A percentile compares a stretch with the other conserved stretches of the same genome.
These are phyloP conservation scores for Periophthalmus modestus DNA, from an alignment of 2,113 vertebrate species.

Conservation along the genomic window DNA sequence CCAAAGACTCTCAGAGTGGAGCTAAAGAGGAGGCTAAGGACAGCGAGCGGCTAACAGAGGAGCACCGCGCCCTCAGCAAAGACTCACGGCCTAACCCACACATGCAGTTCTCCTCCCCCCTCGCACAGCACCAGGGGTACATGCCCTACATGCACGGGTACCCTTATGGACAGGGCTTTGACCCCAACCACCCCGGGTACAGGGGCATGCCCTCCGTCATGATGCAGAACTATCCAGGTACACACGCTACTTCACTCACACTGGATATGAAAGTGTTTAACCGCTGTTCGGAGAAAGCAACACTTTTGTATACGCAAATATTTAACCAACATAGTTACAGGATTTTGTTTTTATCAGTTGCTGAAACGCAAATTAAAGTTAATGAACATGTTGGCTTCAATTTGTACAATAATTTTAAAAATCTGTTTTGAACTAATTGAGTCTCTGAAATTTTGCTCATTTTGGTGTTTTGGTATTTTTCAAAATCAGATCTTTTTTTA, in stretches of 20 bases:
- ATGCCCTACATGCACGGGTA: conserved; percentile 99
- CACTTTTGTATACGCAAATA: neutral
- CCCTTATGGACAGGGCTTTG: conserved; percentile 95
- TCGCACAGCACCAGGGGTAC: conserved; percentile 96
- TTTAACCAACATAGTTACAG: neutral
- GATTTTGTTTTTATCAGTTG: neutral
- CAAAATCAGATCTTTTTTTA: too few species aligned
- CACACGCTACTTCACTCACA: neutral
- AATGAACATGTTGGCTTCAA: too few species aligned
- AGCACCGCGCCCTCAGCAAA: conserved; percentile 87
- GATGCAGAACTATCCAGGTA: conserved; percentile 99
- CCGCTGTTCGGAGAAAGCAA: neutral
- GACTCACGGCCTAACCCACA: conserved; percentile 90
- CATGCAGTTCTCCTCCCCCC: conserved; percentile 91
- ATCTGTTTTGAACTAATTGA: too few species aligned
- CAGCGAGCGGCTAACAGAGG: conserved; percentile 85
- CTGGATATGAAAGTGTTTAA: neutral
- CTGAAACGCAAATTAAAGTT: neutral
- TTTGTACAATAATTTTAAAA: too few species aligned
- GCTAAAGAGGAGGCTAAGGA: conserved; percentile 93
- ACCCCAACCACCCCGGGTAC: conserved; percentile 95
- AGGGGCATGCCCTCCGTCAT: conserved; percentile 95
- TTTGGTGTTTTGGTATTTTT: too few species aligned
- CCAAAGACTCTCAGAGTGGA: conserved; percentile 82
- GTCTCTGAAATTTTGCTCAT: too few species aligned